These are phyloP conservation scores for Sinotaia quadrata DNA, from an alignment of 2,888 invertebrate species.

Conservation along the genomic window DNA sequence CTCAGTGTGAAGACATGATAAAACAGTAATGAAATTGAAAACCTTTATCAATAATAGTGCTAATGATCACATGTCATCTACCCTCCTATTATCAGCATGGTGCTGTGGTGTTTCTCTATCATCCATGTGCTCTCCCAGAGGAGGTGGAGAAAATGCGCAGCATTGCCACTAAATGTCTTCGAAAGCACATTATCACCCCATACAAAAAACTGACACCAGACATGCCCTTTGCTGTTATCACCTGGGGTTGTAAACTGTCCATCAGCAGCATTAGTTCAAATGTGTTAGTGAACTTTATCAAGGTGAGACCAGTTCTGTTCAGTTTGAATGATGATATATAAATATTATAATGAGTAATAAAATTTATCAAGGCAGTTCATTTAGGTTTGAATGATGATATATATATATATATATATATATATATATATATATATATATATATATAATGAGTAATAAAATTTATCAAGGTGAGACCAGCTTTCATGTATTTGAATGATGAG, in stretches of 20 bases:
- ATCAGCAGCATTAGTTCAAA: constrained; percentile 37
- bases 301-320: constrained; percentile 40
- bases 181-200: constrained; percentile 84
- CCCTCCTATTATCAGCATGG: constrained; percentile 78
- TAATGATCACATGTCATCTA: background rate
- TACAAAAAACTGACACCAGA: constrained; percentile 73
- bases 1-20: no score
- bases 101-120: constrained; percentile 86
- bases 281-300: constrained; percentile 45
- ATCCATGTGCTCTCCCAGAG: constrained; percentile 83
- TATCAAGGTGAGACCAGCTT: constrained; percentile 49
- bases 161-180: constrained; percentile 80
- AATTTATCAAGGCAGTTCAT: no score
- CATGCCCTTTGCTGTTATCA: constrained; percentile 81
- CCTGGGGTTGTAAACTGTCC: constrained; percentile 82
- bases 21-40: no score
- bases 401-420: no score
- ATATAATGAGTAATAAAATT: constrained; percentile 47
- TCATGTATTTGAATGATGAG: no score
- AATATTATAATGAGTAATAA: no score
- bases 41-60: background rate
- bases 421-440: no score
- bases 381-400: no score
- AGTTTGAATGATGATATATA: no score
- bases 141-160: constrained; percentile 78